Base-by-base conservation (phyloP, 2,113 vertebrate species). In the Hippocampus guttulatus region DNA sequence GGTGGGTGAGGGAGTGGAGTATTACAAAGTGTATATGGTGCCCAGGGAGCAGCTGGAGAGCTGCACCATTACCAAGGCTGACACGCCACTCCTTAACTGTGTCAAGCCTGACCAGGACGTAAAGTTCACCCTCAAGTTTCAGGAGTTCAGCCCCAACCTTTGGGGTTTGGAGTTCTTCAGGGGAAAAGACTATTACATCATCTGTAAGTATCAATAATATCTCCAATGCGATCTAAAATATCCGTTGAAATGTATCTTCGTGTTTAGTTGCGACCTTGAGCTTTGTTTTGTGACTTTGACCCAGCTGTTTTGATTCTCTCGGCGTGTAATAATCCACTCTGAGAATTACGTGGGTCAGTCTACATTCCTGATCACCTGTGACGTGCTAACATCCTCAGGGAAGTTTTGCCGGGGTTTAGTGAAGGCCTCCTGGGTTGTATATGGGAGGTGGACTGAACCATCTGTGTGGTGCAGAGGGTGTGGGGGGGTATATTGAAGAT, bases 111-210 rank as follows among this genome's bases (percentile, higher is more conserved):
- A 99, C 91, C 96, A 98, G 93, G 97, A 99, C 64, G 97, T 99
- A 83, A 99, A 98, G 85, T 99, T 98, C 92, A 99, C 97, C 68
- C 98, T 99, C 90, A 99, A 99, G 92, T 99, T 99, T 90, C 97
- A 99, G 89, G 97, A 99, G 87, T 99, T 99, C 93, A 99, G 97
- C 87, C 97, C 97, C 75, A 99, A 98, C 77, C 94, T 98, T 20
- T 98, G 96, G 96, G 97, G 97, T 51, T 89, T 99, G 86, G 97
- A 99, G 93, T 99, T 99, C 93, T 94, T 95, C 92, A 95, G 92
- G 88, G 95, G 96, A 78, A 95, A 88, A 85, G 95, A 98, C 90
- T 99, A 99, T 92, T 98, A 96, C 91, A 98, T 99, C 88, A 99
- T 99, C 94, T 99, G 97, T 99, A 92, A 97, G 97, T 98, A 74